phyloP scores from a whole-genome alignment of 1,140 invertebrate genomes.

The Paraescarpia echinospica region DNA sequence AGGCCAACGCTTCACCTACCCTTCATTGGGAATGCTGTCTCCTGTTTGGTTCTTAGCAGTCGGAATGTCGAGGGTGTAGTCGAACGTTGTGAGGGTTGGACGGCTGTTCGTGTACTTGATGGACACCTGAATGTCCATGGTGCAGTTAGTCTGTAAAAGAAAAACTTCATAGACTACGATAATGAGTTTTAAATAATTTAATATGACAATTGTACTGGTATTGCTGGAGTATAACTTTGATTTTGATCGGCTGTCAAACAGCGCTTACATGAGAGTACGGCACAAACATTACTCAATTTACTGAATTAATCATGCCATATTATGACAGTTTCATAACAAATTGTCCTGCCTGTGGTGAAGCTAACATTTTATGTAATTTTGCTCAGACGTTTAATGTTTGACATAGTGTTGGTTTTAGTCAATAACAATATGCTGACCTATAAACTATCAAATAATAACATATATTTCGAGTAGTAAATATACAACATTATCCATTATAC shows the following conservation, averaged over 20 bases:
- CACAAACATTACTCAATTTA: background rate
- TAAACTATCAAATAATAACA: background rate
- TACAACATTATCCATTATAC: conserved; percentile 33
- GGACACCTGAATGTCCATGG: conserved; percentile 79
- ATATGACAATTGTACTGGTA: background rate
- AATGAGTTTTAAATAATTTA: background rate
- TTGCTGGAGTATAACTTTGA: no score
- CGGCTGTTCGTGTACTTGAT: conserved; percentile 74
- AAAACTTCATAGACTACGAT: background rate
- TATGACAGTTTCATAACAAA: background rate
- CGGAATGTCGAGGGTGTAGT: conserved; percentile 72
- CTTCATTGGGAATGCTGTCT: background rate
- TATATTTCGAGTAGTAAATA: background rate
- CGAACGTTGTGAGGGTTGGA: conserved; percentile 74
- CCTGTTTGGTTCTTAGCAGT: background rate
- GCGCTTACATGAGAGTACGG: no score
- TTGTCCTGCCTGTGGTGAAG: no score
- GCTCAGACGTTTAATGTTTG: no score
- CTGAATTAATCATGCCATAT: background rate
- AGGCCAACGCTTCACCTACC: background rate
- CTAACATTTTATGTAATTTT: no score
- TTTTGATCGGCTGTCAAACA: background rate
- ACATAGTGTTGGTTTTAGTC: background rate
- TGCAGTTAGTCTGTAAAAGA: conserved; percentile 72
- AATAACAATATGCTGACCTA: background rate